phyloP scores from a whole-genome alignment of 1,140 invertebrate genomes.

The Zaprionus davidi region DNA sequence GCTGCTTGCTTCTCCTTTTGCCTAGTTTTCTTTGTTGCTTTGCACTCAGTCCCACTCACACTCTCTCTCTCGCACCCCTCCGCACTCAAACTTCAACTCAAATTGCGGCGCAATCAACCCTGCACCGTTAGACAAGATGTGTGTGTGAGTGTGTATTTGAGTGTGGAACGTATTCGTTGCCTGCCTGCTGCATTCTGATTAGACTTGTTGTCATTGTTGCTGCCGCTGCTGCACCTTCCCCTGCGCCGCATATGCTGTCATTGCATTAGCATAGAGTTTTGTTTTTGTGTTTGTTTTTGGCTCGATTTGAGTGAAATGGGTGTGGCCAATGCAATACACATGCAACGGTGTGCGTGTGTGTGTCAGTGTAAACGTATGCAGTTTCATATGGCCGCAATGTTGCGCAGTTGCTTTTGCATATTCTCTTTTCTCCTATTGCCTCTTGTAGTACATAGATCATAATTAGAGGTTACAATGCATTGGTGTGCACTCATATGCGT shows the following conservation, averaged over 20 bases:
- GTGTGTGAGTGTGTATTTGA: slow-evolving; percentile 6
- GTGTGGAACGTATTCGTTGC: slow-evolving; percentile 54
- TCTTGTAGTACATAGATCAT: slow-evolving; percentile 44
- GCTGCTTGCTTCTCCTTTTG: slow-evolving; percentile 28
- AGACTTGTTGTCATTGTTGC: slow-evolving; percentile 45
- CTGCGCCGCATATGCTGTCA: slow-evolving; percentile 8
- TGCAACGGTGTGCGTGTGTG: background rate
- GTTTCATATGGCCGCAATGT: background rate
- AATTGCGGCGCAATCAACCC: slow-evolving; percentile 39
- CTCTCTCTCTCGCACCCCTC: slow-evolving; percentile 7
- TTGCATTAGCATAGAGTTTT: slow-evolving; percentile 51
- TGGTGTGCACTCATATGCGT: background rate
- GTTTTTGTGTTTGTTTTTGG: slow-evolving; percentile 5
- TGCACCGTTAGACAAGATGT: slow-evolving; percentile 43
- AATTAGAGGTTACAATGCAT: slow-evolving; percentile 32
- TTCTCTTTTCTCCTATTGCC: slow-evolving; percentile 45
- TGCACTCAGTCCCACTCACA: slow-evolving; percentile 36
- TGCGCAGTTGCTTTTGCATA: slow-evolving; percentile 54
- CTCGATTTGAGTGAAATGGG: slow-evolving; percentile 52
- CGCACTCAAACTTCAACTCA: slow-evolving; percentile 42
- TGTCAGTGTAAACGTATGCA: slow-evolving; percentile 18
- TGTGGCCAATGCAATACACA: slow-evolving; percentile 44
- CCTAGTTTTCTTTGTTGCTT: slow-evolving; percentile 50
- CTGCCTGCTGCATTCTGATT: slow-evolving; percentile 56
- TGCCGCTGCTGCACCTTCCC: slow-evolving; percentile 32